Evolutionary conservation across 1,140 invertebrate genomes (phyloP), one percentile per base, ranked within the genome.

Genomic region (Trypoxylus dichotomus): DNA sequence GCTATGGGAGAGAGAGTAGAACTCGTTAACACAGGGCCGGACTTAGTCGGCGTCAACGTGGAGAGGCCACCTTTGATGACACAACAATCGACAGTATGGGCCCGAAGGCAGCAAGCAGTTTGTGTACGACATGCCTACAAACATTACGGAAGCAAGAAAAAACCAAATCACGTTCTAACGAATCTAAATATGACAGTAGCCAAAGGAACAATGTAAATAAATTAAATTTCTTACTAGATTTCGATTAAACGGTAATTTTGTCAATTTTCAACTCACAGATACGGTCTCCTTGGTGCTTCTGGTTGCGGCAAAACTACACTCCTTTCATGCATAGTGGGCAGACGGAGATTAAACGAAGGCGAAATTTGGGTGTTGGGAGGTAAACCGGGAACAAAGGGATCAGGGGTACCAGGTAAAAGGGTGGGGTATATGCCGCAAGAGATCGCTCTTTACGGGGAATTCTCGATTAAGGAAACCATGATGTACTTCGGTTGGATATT

Each of bases 401-500:
- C 93, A 0, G 95, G 95, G 0, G 94, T 97, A 2, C 96, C 96
- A 0, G 96, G 96, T 11, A 95, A 94, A 83, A 90, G 95, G 10
- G 94, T 94, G 15, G 93, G 93, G 8, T 94, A 94, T 85, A 94
- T 94, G 93, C 93, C 93, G 0, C 93, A 97, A 86, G 97, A 98
- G 87, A 95, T 97, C 25, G 97, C 97, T 0, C 88, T 99, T 0
- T 98, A 97, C 85, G 94, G 95, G 0, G 96, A 98, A 86, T 97
- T 99, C 86, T 95, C 96, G 0, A 98, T 98, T 79, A 91, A 92
- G 78, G 97, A 99, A 85, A 98, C 96, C 0, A 94, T 98, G 91
- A 92, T 95, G 89, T 98, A 98, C 85, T 98, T 98, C 86, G 97
- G 97, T n/a, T 95, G 95, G 90, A 94, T 98, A 81, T 96, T 97